Conservation (phyloP, 2,113 vertebrate genomes). For the Neolamprologus caudopunctatus region DNA sequence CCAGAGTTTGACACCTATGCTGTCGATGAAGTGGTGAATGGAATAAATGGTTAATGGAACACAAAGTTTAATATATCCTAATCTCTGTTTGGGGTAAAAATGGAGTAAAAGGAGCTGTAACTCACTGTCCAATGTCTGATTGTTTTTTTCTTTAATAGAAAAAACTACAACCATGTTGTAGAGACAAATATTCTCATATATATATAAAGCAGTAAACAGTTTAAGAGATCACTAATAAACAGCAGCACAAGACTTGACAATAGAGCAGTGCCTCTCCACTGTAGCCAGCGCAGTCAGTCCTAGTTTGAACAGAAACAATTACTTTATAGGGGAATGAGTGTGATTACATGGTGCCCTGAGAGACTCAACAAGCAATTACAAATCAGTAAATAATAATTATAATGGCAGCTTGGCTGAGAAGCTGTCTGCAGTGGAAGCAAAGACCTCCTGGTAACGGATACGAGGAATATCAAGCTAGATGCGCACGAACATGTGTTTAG, state of each 20-base stretch:
- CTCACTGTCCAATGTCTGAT: rapidly evolving
- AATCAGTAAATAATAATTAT: conserved; percentile 57
- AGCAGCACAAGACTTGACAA: neutral
- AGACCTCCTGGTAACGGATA: neutral
- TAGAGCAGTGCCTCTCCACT: neutral
- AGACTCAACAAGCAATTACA: conserved; percentile 53
- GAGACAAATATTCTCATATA: neutral
- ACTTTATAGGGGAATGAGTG: conserved; percentile 19
- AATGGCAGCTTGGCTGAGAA: neutral
- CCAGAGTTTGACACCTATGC: too few species aligned
- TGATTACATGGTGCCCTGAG: conserved; percentile 44
- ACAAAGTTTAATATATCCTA: neutral
- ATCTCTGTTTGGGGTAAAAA: neutral
- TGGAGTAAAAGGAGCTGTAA: rapidly evolving
- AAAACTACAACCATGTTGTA: rapidly evolving
- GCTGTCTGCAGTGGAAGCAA: neutral
- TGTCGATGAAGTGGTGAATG: neutral
- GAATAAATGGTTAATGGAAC: neutral
- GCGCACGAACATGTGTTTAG: neutral
- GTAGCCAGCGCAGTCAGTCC: neutral
- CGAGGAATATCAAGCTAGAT: neutral
- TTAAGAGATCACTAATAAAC: neutral
- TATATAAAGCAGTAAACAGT: neutral
- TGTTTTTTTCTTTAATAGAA: neutral
- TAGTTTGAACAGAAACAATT: conserved; percentile 35